These are phyloP conservation scores for Phyllotreta cruciferae DNA, from an alignment of 2,888 invertebrate genomes.

Conservation along the genomic window DNA sequence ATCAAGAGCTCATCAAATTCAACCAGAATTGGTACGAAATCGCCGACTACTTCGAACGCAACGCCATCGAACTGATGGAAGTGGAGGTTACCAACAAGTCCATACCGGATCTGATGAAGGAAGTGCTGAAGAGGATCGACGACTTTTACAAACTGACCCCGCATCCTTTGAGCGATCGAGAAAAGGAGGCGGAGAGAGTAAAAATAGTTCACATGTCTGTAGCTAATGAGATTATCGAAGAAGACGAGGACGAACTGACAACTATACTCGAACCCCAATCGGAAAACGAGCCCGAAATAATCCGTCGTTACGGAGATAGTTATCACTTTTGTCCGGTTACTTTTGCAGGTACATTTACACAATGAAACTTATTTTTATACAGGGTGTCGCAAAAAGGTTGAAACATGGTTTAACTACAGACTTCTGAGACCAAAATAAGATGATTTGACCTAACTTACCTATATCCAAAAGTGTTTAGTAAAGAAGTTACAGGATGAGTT, in stretches of 20 bases:
- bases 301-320: conserved; percentile 64
- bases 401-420: too few relatives aligned
- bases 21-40: conserved; percentile 45
- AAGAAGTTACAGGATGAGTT: too few relatives aligned
- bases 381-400: too few relatives aligned
- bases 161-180: conserved; percentile 61
- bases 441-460: too few relatives aligned
- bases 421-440: too few relatives aligned
- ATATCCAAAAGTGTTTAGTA: too few relatives aligned
- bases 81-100: conserved; percentile 49
- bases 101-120: conserved; percentile 48
- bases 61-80: conserved; percentile 44
- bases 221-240: conserved; percentile 55
- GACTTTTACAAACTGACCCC: conserved; percentile 58
- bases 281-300: not conserved
- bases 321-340: conserved; percentile 69
- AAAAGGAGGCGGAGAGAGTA: conserved; percentile 60
- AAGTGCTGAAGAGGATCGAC: conserved; percentile 51
- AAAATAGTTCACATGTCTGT: conserved; percentile 60
- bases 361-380: too few relatives aligned
- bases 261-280: not conserved
- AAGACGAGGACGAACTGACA: conserved; percentile 53
- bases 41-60: conserved; percentile 44
- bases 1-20: conserved; percentile 42
- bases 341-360: conserved; percentile 39